Evolutionary conservation across 1,140 invertebrate species (phyloP), one percentile per base, ranked within the genome.

Genomic region (Vanessa tameamea): DNA sequence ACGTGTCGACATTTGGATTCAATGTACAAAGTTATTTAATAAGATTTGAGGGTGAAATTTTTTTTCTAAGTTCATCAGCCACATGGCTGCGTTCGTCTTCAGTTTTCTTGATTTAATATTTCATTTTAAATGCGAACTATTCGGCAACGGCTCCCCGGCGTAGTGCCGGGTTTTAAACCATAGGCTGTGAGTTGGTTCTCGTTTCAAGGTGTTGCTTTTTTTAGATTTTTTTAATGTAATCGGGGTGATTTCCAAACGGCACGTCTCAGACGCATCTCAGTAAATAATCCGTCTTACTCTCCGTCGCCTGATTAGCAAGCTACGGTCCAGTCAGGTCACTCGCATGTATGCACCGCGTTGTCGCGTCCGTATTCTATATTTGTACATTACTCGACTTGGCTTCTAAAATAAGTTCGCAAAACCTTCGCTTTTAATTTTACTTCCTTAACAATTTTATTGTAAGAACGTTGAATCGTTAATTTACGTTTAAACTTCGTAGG

Each of bases 11-110:
- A 87, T 93, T 93, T 93, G 91, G 89, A 93, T 92, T 90, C 86
- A 91, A 93, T 93, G 92, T 93, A 93, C 92, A 93, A 93, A 93
- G 91, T 93, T 91, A 92, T 91, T 87, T 91, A 87, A 89, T 91
- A 92, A 91, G 90, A 84, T 87, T 79, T 83, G 86, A 87, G 85
- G 86, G 84, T 85, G 86, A 87, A 86, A 84, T 87, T 86, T 82
- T 73, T 83, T 86, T 84, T 85, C 72, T 70, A 81, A 75, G 80
- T 82, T 74, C 80, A 86, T 77, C 80, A 83, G 83, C 84, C 82
- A 65, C 75, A 64, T 72, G 81, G 83, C 80, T 80, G 82, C 77
- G 76, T 87, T 84, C 82, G 81, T 82, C 75, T 82, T 92, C 79
- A 80, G 81, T 87, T 88, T 79, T 78, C 76, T 85, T 79, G 78